These are phyloP conservation scores for Drosophila sordidapex DNA, from an alignment of 2,888 invertebrate genomes.

Conservation along the genomic window DNA sequence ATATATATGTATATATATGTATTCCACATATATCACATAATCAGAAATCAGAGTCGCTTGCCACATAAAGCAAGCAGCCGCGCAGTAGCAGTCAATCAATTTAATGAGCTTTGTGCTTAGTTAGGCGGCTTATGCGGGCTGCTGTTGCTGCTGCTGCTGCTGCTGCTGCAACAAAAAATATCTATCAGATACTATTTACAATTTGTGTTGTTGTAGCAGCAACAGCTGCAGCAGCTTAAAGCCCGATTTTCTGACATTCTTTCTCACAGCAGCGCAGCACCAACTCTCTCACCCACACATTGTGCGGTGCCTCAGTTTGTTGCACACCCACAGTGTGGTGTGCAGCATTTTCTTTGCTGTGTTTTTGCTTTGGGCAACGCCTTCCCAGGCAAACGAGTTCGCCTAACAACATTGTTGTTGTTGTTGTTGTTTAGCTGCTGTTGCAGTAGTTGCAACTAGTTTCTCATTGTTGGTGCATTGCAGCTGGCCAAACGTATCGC, in stretches of 20 bases:
- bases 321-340: constrained; percentile 26
- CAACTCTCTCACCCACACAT: constrained; percentile 49
- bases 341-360: constrained; percentile 31
- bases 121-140: constrained; percentile 53
- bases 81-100: constrained; percentile 52
- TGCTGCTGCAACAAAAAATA: constrained; percentile 32
- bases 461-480: constrained; percentile 56
- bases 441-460: constrained; percentile 79
- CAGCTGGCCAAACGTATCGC: constrained; percentile 69
- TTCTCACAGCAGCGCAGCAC: constrained; percentile 46
- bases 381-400: constrained; percentile 58
- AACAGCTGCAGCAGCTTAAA: constrained; percentile 42
- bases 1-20: background rate
- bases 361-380: constrained; percentile 53
- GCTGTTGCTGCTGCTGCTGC: constrained; percentile 5
- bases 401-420: constrained; percentile 22
- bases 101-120: constrained; percentile 52
- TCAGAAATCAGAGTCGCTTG: constrained; percentile 42
- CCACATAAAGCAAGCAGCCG: constrained; percentile 18
- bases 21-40: constrained; percentile 15
- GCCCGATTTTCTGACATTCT: constrained; percentile 56
- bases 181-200: constrained; percentile 49
- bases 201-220: constrained; percentile 21
- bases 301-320: constrained; percentile 1
- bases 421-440: constrained; percentile 16